A percentile compares a stretch with the other conserved stretches of the same genome.
Conservation (phyloP, 2,888 invertebrate species). For the Himalopsyche japonica region DNA sequence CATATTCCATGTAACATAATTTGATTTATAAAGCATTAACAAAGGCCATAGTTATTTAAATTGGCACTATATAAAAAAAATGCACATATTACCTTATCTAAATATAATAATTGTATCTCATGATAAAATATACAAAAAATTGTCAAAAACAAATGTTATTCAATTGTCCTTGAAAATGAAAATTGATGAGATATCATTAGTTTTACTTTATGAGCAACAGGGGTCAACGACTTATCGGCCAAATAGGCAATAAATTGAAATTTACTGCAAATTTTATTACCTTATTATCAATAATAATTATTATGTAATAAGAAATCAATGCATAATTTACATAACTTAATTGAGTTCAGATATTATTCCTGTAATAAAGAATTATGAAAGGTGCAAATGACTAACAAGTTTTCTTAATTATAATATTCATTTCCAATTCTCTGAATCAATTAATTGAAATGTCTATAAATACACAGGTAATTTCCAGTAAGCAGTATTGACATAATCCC, state of each 20-base stretch:
- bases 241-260: background rate
- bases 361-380: too few species aligned
- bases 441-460: too few species aligned
- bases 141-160: background rate
- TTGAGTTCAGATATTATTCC: too few species aligned
- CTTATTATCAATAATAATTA: background rate
- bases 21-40: too few species aligned
- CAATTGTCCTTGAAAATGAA: background rate
- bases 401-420: too few species aligned
- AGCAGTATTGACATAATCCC: too few species aligned
- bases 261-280: background rate
- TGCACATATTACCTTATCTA: background rate
- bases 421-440: too few species aligned
- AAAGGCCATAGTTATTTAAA: too few species aligned
- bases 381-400: too few species aligned
- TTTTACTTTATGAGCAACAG: background rate
- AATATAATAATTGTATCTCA: background rate
- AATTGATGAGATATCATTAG: background rate
- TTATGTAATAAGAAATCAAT: background rate
- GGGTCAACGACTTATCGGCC: conserved; percentile 11
- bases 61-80: background rate
- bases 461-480: too few species aligned
- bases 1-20: too few species aligned
- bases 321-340: too few species aligned
- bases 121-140: background rate